Evolutionary conservation across 2,888 invertebrate genomes (phyloP).

Genomic region (Saturnia pavonia): DNA sequence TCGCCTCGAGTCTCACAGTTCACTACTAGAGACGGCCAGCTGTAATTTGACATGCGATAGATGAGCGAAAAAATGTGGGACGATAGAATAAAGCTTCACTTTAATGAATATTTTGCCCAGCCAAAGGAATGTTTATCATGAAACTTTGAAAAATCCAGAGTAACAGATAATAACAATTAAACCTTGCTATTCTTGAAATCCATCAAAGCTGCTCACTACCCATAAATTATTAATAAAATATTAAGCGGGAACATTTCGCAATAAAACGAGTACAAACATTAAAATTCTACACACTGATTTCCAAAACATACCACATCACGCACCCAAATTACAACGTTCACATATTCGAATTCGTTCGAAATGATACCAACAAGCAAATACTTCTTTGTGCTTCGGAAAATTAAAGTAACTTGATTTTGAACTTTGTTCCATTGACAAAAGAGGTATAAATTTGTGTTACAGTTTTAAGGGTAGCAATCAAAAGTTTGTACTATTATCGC

Average conservation of each 20-base stretch:
- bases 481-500: slow-evolving; percentile 23
- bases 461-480: slow-evolving; percentile 8
- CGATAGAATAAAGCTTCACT: too few relatives aligned
- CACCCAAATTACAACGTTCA: slow-evolving; percentile 49
- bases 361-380: slow-evolving; percentile 26
- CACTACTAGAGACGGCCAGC: too few relatives aligned
- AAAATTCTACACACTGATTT: slow-evolving; percentile 47
- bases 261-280: slow-evolving; percentile 36
- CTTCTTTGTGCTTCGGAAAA: slow-evolving; percentile 6
- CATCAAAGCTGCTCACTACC: not conserved
- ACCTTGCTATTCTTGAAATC: too few relatives aligned
- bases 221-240: slow-evolving; percentile 22
- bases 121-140: not conserved
- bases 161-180: too few relatives aligned
- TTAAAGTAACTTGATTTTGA: slow-evolving; percentile 12
- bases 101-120: not conserved
- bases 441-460: not conserved
- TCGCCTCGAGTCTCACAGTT: too few relatives aligned
- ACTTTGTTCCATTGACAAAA: not conserved
- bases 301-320: slow-evolving; percentile 39
- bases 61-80: too few relatives aligned
- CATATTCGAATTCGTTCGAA: slow-evolving; percentile 28
- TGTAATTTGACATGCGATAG: too few relatives aligned
- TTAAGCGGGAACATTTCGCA: slow-evolving; percentile 33
- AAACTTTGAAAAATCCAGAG: too few relatives aligned